phyloP scores from a whole-genome alignment of 35 echinoderm and acorn worm genomes.

The Stichopus chloronotus region DNA sequence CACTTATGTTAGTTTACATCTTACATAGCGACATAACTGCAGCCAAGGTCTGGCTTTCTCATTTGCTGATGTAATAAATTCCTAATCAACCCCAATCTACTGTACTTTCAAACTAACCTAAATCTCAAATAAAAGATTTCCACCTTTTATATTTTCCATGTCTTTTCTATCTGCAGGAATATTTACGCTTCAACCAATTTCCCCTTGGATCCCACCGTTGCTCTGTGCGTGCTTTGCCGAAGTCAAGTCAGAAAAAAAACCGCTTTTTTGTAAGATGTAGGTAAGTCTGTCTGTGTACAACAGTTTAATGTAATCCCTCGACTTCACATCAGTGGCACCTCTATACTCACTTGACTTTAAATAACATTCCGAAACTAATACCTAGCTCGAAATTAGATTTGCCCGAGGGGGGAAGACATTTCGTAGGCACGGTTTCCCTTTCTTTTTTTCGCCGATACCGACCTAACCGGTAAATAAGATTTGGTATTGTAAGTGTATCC shows the following conservation, averaged over 20 bases:
- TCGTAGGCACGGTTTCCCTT: constrained; percentile 19
- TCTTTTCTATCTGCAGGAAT: not conserved
- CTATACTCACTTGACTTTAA: not conserved
- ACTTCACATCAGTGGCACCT: not conserved
- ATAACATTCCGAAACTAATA: constrained; percentile 21
- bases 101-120: not conserved
- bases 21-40: no score
- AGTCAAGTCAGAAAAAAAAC: not conserved
- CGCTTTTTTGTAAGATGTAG: not conserved
- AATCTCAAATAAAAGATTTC: constrained; percentile 14
- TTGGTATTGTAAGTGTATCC: constrained; percentile 16
- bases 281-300: not conserved
- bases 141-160: not conserved
- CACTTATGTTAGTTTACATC: no score
- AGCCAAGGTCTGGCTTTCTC: no score
- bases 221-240: not conserved
- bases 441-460: constrained; percentile 7
- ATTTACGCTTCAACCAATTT: not conserved
- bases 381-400: constrained; percentile 47
- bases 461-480: constrained; percentile 28
- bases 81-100: not conserved
- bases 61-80: no score
- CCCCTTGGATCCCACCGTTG: not conserved
- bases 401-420: constrained; percentile 27
- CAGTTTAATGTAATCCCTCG: not conserved